Evolutionary conservation across 2,888 invertebrate genomes (phyloP), one percentile per base, ranked within the genome.

Genomic region (Oscheius sp.): DNA sequence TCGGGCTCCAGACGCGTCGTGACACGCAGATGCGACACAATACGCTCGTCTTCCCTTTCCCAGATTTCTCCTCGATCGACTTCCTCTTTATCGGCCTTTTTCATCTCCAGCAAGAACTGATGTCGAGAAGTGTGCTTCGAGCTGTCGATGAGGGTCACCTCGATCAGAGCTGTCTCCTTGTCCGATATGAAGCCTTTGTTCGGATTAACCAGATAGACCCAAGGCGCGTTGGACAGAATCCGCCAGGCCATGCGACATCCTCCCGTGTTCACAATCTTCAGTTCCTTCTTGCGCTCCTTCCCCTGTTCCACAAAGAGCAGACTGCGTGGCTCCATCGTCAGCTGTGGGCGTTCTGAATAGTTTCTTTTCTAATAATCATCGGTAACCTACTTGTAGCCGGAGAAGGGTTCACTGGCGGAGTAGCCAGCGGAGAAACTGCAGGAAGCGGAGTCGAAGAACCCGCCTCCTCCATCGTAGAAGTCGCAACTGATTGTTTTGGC

Each of bases 1-100:
- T 47, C 65, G 0, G 42, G 37, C 4, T 68, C 68, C 35, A 68
- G 29, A 9, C 21, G 32, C 11, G 68, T 68, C n/a, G 29, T 21
- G 32, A 68, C 55, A 33, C 68, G 68, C 5, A 68, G 55, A 21
- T 37, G 53, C 35, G 13, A 13, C n/a, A 68, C 53, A 35, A 21
- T 53, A 11, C 55, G 55, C 13, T 68, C 55, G 55, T 68, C 42
- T 13, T 32, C 37, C 51, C 51, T 48, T 55, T 68, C 68, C 68
- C 68, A 68, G 68, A 68, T 37, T 21, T 68, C 68, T 42, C 55
- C 68, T 2, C 68, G 53, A 35, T 68, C 68, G 10, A 68, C 35
- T 37, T 68, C 68, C 35, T 55, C 68, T 10, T 68, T 55, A 10
- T n/a, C 55, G 42, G 55, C 55, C 37, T 35, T 55, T 37, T 53